These are phyloP conservation scores for Actenoides hombroni DNA, from an alignment of 2,113 vertebrate species.

Conservation along the genomic window DNA sequence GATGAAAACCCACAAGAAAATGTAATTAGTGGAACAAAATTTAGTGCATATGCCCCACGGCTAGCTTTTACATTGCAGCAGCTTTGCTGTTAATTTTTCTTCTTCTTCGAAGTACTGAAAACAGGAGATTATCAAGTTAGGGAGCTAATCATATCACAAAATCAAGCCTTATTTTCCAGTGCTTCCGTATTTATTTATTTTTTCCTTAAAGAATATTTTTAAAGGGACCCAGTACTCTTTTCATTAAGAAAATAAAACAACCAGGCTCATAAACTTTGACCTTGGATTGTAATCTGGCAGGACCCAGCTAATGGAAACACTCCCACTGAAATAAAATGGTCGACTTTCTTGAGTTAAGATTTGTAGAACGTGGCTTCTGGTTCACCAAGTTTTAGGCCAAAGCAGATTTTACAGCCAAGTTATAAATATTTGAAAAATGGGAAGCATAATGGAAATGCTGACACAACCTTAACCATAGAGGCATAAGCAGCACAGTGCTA, in stretches of 20 bases:
- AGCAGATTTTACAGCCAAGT: slow-evolving; percentile 9
- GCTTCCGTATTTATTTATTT: background rate
- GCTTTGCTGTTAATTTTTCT: slow-evolving; percentile 13
- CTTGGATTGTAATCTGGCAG: background rate
- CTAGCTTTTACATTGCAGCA: slow-evolving; percentile 27
- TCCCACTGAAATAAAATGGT: background rate
- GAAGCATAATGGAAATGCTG: slow-evolving; percentile 29
- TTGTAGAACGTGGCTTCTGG: background rate
- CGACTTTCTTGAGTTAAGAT: background rate
- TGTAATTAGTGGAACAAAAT: slow-evolving; percentile 52
- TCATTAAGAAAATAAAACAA: background rate
- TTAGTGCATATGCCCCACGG: background rate
- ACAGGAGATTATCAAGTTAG: slow-evolving; percentile 26
- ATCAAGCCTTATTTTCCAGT: background rate
- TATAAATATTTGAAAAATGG: slow-evolving; percentile 31
- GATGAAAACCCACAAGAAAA: slow-evolving; percentile 48
- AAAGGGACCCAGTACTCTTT: background rate
- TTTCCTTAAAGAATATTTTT: background rate
- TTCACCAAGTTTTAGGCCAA: slow-evolving; percentile 2
- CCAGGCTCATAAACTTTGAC: background rate
- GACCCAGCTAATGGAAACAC: background rate
- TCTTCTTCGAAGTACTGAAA: background rate
- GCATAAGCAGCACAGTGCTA: background rate
- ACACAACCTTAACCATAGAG: background rate
- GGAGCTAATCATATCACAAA: background rate